Evolutionary conservation across 2,797 vertebrate species (phyloP).

Genomic region (Paratrypauchen microcephalus): DNA sequence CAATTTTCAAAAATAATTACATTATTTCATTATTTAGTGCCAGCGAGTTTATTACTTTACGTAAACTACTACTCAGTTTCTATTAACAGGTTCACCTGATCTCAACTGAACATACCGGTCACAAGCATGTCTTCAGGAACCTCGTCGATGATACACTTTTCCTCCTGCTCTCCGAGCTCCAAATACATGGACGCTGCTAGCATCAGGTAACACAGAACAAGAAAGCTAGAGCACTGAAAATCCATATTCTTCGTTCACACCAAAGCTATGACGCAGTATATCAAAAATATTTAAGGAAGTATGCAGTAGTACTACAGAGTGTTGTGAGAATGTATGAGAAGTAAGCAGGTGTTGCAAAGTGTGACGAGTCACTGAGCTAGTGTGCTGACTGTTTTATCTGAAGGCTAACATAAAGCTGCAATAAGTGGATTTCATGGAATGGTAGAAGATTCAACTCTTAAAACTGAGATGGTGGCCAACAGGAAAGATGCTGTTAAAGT

Average conservation of each 20-base stretch:
- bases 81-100: slow-evolving; percentile 18
- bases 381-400: slow-evolving; percentile 51
- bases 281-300: slow-evolving; percentile 2
- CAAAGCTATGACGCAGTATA: slow-evolving; percentile 14
- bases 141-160: slow-evolving; percentile 92
- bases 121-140: slow-evolving; percentile 84
- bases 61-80: neutral
- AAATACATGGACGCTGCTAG: slow-evolving; percentile 84
- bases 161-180: slow-evolving; percentile 82
- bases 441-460: neutral
- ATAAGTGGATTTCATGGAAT: neutral
- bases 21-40: neutral
- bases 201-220: slow-evolving; percentile 73
- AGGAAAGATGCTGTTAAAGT: neutral
- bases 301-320: slow-evolving; percentile 5
- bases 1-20: neutral
- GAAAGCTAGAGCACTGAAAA: slow-evolving; percentile 49
- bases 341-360: slow-evolving; percentile 61
- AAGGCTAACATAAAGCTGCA: slow-evolving; percentile 40
- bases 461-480: neutral
- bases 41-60: neutral
- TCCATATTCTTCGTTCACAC: slow-evolving; percentile 58
- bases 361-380: slow-evolving; percentile 46
- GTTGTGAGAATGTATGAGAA: slow-evolving; percentile 59
- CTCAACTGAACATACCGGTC: slow-evolving; percentile 78